A percentile compares a stretch with the other conserved stretches of the same genome.
phyloP scores from a whole-genome alignment of 2,888 invertebrate species.

The Agapetus fuscipes region DNA sequence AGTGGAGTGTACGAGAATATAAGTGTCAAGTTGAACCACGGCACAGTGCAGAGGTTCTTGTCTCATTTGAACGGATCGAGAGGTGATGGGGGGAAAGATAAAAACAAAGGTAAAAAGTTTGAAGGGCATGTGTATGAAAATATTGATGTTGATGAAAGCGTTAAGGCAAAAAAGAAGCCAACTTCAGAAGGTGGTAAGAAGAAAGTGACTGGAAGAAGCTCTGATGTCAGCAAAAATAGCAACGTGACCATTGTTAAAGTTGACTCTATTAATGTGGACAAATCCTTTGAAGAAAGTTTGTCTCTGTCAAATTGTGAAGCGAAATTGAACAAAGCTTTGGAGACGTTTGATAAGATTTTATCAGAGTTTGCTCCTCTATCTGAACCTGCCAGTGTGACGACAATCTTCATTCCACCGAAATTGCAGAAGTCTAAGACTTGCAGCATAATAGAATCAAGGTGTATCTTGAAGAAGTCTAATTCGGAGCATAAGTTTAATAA shows the following conservation, averaged over 20 bases:
- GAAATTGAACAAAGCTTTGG: constrained; percentile 37
- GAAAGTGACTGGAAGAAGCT: constrained; percentile 3
- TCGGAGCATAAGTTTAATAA: constrained; percentile 36
- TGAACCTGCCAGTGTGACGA: constrained; percentile 28
- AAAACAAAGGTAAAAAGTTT: constrained; percentile 6
- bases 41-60: constrained; percentile 36
- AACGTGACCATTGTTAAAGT: constrained; percentile 39
- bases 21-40: constrained; percentile 30
- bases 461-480: constrained; percentile 51
- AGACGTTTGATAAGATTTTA: constrained; percentile 43
- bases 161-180: background rate
- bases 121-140: constrained; percentile 39
- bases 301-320: constrained; percentile 5
- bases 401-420: constrained; percentile 40
- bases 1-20: constrained; percentile 32
- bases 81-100: constrained; percentile 23
- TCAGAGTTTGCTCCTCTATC: constrained; percentile 34
- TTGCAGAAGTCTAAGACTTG: constrained; percentile 62
- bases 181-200: background rate
- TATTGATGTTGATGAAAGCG: constrained; percentile 27
- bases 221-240: constrained; percentile 34
- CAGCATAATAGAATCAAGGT: constrained; percentile 59
- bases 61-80: constrained; percentile 26
- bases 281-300: too few species aligned
- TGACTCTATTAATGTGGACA: constrained; percentile 4